A percentile compares a stretch with the other conserved stretches of the same genome.
phyloP scores from a whole-genome alignment of 2,888 invertebrate species.

The Limnephilus rhombicus region DNA sequence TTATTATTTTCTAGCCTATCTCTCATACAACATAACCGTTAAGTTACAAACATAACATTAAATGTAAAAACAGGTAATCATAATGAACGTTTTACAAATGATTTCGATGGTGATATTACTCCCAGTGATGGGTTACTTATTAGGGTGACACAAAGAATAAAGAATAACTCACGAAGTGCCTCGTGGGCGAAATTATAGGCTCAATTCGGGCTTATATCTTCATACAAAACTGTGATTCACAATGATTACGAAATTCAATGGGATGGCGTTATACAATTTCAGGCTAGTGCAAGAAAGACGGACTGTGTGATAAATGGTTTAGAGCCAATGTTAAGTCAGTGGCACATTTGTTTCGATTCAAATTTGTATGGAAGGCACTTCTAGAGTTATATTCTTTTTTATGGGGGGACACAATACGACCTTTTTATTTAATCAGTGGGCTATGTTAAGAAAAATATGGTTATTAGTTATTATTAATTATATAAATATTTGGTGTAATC shows the following conservation, averaged over 20 bases:
- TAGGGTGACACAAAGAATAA: neutral
- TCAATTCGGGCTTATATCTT: too few species aligned
- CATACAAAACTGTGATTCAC: too few species aligned
- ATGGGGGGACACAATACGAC: neutral
- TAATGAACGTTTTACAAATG: neutral
- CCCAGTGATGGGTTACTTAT: neutral
- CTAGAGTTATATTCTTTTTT: too few species aligned
- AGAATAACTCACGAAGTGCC: too few species aligned
- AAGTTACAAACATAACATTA: neutral
- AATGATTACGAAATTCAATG: too few species aligned
- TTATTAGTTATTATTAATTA: neutral
- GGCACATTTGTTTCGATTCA: too few species aligned
- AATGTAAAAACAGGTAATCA: constrained; percentile 7
- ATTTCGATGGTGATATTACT: neutral
- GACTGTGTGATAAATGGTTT: too few species aligned
- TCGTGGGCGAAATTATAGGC: too few species aligned
- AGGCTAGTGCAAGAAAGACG: too few species aligned
- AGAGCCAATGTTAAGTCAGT: too few species aligned
- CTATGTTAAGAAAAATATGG: neutral
- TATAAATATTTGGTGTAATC: neutral
- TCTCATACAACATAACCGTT: constrained; percentile 2
- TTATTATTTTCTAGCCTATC: constrained; percentile 46
- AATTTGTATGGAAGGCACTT: too few species aligned
- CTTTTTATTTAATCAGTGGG: neutral
- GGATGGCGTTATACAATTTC: too few species aligned